These are phyloP conservation scores for Apostichopus parvimensis DNA, from an alignment of 35 echinoderm and acorn worm species.

Conservation along the genomic window DNA sequence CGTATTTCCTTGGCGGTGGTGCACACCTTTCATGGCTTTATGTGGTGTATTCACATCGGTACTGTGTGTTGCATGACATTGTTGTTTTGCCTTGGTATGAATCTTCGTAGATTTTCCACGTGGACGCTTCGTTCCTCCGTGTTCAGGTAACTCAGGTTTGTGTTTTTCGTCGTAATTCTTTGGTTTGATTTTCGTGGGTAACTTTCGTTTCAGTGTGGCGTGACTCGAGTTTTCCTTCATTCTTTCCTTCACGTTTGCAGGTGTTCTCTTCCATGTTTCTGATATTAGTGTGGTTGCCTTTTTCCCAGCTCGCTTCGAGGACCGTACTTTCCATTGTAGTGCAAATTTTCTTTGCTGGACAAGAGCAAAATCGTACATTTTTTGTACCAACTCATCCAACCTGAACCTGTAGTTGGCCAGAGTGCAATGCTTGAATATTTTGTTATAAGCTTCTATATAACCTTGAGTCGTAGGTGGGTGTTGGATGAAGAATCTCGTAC, in stretches of 20 bases:
- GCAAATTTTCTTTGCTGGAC: slow-evolving; percentile 36
- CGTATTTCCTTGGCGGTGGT: no score
- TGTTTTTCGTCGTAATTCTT: slow-evolving; percentile 13
- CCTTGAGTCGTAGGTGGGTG: slow-evolving; percentile 18
- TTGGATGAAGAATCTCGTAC: slow-evolving; percentile 13
- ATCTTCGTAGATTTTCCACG: no score
- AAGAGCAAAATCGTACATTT: neutral
- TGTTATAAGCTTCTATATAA: slow-evolving; percentile 20
- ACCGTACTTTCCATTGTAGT: neutral
- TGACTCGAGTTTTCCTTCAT: slow-evolving; percentile 1
- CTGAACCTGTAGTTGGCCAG: slow-evolving; percentile 3
- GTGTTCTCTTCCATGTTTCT: slow-evolving; percentile 17
- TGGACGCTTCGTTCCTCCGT: neutral
- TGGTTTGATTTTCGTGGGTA: neutral
- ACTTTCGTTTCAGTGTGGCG: neutral
- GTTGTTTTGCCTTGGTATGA: neutral
- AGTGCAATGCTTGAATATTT: neutral
- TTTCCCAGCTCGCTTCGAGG: neutral
- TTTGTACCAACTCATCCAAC: slow-evolving; percentile 22
- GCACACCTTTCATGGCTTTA: neutral
- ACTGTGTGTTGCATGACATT: neutral
- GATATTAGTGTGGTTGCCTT: slow-evolving; percentile 3
- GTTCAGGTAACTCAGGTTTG: slow-evolving; percentile 11
- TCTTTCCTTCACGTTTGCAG: neutral
- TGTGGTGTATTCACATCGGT: neutral